These are phyloP conservation scores for Pteropus rufus DNA, from an alignment of 2,797 vertebrate genomes.

Conservation along the genomic window DNA sequence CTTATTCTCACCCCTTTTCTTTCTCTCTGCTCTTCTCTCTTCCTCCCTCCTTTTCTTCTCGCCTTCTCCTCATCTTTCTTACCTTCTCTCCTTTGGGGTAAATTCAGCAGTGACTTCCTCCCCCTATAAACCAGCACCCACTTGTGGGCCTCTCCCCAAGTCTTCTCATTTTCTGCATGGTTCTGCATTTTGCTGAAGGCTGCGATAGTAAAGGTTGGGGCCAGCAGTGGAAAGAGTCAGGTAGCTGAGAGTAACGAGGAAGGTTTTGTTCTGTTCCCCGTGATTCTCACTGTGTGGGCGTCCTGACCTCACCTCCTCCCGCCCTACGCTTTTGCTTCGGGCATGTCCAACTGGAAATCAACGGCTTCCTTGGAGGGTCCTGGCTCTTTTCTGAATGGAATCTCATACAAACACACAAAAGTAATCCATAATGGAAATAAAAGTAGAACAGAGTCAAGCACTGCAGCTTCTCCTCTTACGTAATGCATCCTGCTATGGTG, in stretches of 20 bases:
- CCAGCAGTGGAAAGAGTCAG: not conserved
- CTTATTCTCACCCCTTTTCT: not conserved
- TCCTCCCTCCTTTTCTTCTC: not conserved
- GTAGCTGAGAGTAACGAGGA: not conserved
- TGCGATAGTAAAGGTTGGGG: too few species aligned
- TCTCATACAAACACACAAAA: not conserved
- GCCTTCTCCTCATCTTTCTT: not conserved
- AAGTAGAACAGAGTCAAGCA: not conserved
- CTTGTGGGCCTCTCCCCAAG: rapidly evolving
- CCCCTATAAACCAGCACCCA: not conserved
- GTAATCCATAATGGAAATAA: not conserved
- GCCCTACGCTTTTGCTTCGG: not conserved
- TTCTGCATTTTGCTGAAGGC: not conserved
- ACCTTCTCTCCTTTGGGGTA: not conserved
- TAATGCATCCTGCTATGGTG: not conserved
- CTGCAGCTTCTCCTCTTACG: not conserved
- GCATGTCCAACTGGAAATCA: not conserved
- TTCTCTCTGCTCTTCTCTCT: not conserved
- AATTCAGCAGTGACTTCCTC: not conserved
- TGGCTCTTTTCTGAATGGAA: not conserved
- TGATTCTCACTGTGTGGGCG: not conserved
- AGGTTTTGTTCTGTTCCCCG: not conserved
- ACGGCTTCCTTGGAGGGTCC: not conserved
- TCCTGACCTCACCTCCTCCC: too few species aligned
- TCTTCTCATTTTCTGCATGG: rapidly evolving